Base-by-base conservation (phyloP, 2,888 invertebrate genomes). In the Leptarthrus brevirostris region DNA sequence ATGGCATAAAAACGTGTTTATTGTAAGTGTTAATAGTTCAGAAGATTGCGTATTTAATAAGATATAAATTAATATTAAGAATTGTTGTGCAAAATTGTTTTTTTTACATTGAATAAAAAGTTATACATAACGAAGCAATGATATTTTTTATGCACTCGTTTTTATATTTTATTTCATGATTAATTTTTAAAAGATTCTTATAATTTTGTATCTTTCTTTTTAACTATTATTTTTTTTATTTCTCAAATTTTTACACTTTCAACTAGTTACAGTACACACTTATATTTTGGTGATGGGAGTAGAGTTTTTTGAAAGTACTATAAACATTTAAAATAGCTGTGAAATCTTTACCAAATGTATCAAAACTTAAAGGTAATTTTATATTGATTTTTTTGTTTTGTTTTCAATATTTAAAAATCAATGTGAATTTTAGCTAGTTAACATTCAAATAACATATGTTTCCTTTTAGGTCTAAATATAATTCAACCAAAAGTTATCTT, bases 401-500 rank as follows among this genome's bases (percentile, higher is more conserved):
- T 24, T 24, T 58, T 30, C 8, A 30, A 30, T 30, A 5, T 5
- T 30, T 30, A 5, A 8, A 30, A 30, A 8, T 30, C 3, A 30
- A 30, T 30, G 30, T 30, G 30, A 30, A 30, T 3, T 47, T 22
- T 58, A 61, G 10, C 47, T 58, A 34, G 2, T 47, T 20, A n/a
- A 24, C 16, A 52, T 52, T 47, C 24, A 58, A 77, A 79, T 81
- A 79, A 81, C 77, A 79, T 78, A 77, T 74, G 76, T 80, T 71
- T 79, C 78, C 78, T 80, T 81, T 77, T 80, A 81, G 81, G 79
- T 79, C 3, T 30, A 12, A 69, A 49, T 34, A 18, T 69, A 49
- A 69, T 69, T 34, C 69, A 52, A 40, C 79, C 78, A 40, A 77
- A 77, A 49, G 74, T 79, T 20, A 74, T 80, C 12, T 76, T 77